Base-by-base conservation (phyloP, 2,797 vertebrate genomes). In the Chelonia mydas region DNA sequence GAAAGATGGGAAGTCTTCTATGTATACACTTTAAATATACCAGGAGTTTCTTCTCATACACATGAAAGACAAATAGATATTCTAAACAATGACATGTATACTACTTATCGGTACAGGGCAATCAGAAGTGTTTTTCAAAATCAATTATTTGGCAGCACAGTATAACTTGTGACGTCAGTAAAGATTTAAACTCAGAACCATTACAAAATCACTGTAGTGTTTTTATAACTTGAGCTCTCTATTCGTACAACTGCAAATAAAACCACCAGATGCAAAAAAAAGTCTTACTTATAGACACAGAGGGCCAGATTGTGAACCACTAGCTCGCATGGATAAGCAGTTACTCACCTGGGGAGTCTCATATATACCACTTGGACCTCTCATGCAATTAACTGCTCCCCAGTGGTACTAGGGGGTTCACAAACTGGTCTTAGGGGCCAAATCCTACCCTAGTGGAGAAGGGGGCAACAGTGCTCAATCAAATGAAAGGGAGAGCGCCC, bases 281-380 rank as follows among this genome's bases (percentile, higher is more conserved):
- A 81, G 86, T 7, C 37, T 0, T 0, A 45, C 68, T 72, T 90
- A 81, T 27, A 41, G 72, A 55, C 47, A 81, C 17, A 50, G 41
- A 85, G 68, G 33, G 50, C 54, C 47, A 55, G 28, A 54, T 5
- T 3, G 25, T 45, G 53, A 93, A 47, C 8, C 41, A 76, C 61
- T 54, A 78, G 11, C 2, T 83, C 10, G 21, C 7, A 21, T 72
- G 17, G 23, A 28, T 33, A 33, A 65, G 61, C 8, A n/a, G 3
- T 2, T 15, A 12, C 7, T 2, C 50, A 53, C 25, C 16, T 5
- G 9, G 59, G 11, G 55, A 83, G 55, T 84, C 54, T 80, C 33
- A 53, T 2, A 28, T 47, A 19, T 28, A 51, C 80, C 0, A 0
- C 1, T 10, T 12, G 13, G 3, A 31, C 2, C 61, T 11, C 78